Percentiles rank a stretch among this genome's conserved stretches.
Evolutionary conservation across 2,113 vertebrate genomes (phyloP).

Genomic region (Onychostruthus taczanowskii): DNA sequence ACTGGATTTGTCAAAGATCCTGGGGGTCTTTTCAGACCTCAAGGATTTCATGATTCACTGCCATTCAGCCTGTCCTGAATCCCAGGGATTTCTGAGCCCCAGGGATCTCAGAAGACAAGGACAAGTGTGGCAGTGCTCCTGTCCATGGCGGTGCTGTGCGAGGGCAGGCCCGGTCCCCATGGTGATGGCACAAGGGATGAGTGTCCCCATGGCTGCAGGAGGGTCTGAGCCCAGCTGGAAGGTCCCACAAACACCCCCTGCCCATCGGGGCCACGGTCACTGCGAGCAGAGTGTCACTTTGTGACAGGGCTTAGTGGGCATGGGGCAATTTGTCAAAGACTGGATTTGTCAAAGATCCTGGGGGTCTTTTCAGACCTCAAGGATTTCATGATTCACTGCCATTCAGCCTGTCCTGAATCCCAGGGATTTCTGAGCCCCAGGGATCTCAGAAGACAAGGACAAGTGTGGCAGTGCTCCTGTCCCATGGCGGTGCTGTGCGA

Average conservation of each 20-base stretch:
- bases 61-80: not conserved
- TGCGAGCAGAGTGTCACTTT: no score
- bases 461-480: rapidly evolving
- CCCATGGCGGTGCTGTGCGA: rapidly evolving
- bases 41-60: rapidly evolving
- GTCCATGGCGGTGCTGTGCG: rapidly evolving
- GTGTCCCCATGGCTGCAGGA: not conserved
- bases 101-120: not conserved
- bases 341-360: rapidly evolving
- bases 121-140: rapidly evolving
- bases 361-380: rapidly evolving
- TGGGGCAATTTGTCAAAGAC: rapidly evolving
- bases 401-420: not conserved
- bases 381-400: rapidly evolving
- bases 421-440: no score
- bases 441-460: not conserved
- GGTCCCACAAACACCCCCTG: rapidly evolving
- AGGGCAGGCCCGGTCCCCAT: not conserved
- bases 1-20: rapidly evolving
- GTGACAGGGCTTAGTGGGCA: not conserved
- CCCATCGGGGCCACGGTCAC: no score
- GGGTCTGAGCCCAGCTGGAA: not conserved
- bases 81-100: no score
- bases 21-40: rapidly evolving
- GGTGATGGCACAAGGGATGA: rapidly evolving